Evolutionary conservation across 23 tunicate species (phyloP), one percentile per base, ranked within the genome.

Genomic region (Ascidia mentula): DNA sequence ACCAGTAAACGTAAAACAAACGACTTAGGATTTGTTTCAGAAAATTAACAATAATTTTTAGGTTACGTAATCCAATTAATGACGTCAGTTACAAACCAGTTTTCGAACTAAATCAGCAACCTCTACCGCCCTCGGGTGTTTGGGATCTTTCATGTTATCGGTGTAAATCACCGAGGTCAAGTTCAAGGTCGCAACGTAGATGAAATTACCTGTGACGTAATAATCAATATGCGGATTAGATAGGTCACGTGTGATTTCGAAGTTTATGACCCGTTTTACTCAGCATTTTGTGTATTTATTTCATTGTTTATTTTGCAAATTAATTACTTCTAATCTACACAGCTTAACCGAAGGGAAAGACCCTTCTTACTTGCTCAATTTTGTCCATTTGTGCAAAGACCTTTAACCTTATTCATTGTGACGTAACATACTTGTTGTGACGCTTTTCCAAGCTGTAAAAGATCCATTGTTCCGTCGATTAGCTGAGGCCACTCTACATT

Each of bases 401-500:
- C n/a, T n/a, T n/a, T n/a, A n/a, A n/a, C n/a, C n/a, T n/a, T n/a
- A n/a, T n/a, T n/a, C n/a, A n/a, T n/a, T n/a, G n/a, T n/a, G n/a
- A n/a, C n/a, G n/a, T n/a, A n/a, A n/a, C 78, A 36, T 77, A 91
- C 97, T 80, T 59, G 89, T 91, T 82, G 77, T 82, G n/a, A 82
- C 69, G 36, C 39, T 53, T 32, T 40, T 77, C 97, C 97, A 91
- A 7, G 84, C 20, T 31, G 90, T 87, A 60, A 71, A 91, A 20
- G 82, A 32, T 0, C 97, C 97, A 34, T 45, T 70, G 13, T 40
- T 75, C 30, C 26, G 61, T 20, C 24, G 40, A 40, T 91, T 91
- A 9, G 87, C 90, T 4, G 85, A 83, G 31, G 97, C 90, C 33
- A 89, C 97, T 24, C 97, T 70, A 74, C 86, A 91, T 42, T 60